Evolutionary conservation across 2,888 invertebrate genomes (phyloP).

Genomic region (Limnephilus rhombicus): DNA sequence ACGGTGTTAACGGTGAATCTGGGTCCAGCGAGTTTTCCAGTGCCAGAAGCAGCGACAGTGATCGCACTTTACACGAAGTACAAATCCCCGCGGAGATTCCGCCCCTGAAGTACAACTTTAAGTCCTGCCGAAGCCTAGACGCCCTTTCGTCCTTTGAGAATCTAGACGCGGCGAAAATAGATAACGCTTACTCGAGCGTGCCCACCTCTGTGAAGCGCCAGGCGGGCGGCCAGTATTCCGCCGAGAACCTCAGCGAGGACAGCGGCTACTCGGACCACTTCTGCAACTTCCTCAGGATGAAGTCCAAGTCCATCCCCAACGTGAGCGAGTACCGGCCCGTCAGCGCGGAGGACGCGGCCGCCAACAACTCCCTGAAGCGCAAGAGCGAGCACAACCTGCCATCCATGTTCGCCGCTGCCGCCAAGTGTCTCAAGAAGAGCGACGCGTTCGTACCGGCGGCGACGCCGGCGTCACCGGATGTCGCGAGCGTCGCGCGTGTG

Average conservation of each 20-base stretch:
- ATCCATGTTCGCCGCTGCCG: constrained; percentile 61
- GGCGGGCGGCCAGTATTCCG: constrained; percentile 78
- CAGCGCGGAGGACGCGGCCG: constrained; percentile 73
- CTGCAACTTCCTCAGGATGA: constrained; percentile 69
- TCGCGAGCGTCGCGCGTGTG: constrained; percentile 69
- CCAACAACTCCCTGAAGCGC: constrained; percentile 65
- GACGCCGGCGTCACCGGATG: constrained; percentile 68
- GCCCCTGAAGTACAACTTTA: constrained; percentile 69
- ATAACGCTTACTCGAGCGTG: constrained; percentile 58
- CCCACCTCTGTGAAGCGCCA: constrained; percentile 66
- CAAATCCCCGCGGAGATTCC: constrained; percentile 66
- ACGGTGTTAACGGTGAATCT: constrained; percentile 68
- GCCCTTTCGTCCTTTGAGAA: constrained; percentile 68
- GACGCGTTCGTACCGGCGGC: constrained; percentile 65
- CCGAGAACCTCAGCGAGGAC: constrained; percentile 89
- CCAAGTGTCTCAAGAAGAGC: constrained; percentile 64
- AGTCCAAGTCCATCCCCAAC: constrained; percentile 74
- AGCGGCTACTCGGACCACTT: constrained; percentile 85
- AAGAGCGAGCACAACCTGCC: constrained; percentile 63
- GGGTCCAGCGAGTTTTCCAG: constrained; percentile 76
- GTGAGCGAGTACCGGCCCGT: constrained; percentile 68
- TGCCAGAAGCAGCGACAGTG: constrained; percentile 71
- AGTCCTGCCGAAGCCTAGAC: constrained; percentile 73
- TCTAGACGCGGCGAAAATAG: constrained; percentile 66
- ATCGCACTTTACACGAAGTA: constrained; percentile 65